Evolutionary conservation across 2,113 vertebrate genomes (phyloP).

Genomic region (Microcebus ravelobensis): DNA sequence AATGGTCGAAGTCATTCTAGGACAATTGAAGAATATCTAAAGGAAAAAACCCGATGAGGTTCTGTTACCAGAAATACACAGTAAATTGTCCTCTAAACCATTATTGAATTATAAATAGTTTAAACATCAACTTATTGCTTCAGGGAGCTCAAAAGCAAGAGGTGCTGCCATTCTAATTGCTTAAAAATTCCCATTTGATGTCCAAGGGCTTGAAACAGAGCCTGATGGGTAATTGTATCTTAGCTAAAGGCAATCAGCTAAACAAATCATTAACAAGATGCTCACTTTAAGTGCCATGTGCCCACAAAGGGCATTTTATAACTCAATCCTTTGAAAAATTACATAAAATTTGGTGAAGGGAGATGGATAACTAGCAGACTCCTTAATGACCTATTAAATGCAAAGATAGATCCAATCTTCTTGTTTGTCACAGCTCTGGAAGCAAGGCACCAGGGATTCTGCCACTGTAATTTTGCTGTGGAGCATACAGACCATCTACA

Average conservation of each 20-base stretch:
- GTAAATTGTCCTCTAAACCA: slow-evolving; percentile 42
- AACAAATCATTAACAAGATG: slow-evolving; percentile 58
- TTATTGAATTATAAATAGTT: slow-evolving; percentile 56
- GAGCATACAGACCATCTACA: not conserved
- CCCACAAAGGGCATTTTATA: slow-evolving; percentile 33
- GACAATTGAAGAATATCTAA: slow-evolving; percentile 40
- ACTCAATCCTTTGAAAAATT: slow-evolving; percentile 50
- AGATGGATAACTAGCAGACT: not conserved
- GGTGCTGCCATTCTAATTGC: slow-evolving; percentile 49
- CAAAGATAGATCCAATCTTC: not conserved
- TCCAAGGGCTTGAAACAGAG: slow-evolving; percentile 58
- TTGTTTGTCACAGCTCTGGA: not conserved
- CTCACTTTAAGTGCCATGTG: not conserved
- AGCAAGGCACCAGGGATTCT: not conserved
- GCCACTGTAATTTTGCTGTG: not conserved
- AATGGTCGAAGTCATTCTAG: not conserved
- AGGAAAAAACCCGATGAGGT: slow-evolving; percentile 24
- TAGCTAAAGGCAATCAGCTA: slow-evolving; percentile 57
- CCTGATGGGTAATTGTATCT: slow-evolving; percentile 48
- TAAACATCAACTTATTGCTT: slow-evolving; percentile 56
- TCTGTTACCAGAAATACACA: slow-evolving; percentile 43
- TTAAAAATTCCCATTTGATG: slow-evolving; percentile 56
- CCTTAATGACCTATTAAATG: not conserved
- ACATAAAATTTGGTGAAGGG: slow-evolving; percentile 2
- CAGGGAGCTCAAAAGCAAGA: slow-evolving; percentile 59